phyloP scores from a whole-genome alignment of 2,888 invertebrate species.

The Mechanitis mazaeus region DNA sequence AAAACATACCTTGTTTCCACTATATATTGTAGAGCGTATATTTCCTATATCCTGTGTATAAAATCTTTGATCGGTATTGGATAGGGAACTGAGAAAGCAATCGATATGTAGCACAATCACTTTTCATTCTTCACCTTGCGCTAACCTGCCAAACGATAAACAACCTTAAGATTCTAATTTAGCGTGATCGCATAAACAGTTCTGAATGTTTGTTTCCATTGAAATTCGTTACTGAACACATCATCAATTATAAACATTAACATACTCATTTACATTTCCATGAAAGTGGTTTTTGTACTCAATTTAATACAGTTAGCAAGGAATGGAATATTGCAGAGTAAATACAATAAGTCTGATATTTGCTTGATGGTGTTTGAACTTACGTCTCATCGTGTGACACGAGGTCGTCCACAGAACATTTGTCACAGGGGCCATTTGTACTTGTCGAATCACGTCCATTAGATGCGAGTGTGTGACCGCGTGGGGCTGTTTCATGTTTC shows the following conservation, averaged over 20 bases:
- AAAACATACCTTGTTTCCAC: conserved; percentile 50
- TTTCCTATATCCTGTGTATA: conserved; percentile 48
- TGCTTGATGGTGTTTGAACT: conserved; percentile 58
- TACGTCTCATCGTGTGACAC: conserved; percentile 57
- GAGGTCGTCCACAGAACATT: conserved; percentile 72
- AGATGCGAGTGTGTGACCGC: conserved; percentile 75
- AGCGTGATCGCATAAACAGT: conserved; percentile 30
- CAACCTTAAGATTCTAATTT: conserved; percentile 41
- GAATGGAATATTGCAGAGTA: conserved; percentile 36
- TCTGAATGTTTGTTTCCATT: conserved; percentile 31
- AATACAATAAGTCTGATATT: conserved; percentile 55
- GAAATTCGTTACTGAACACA: conserved; percentile 28
- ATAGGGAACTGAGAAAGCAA: conserved; percentile 60
- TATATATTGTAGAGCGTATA: conserved; percentile 44
- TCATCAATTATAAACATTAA: conserved; percentile 38
- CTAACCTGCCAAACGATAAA: conserved; percentile 35
- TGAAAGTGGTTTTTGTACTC: conserved; percentile 31
- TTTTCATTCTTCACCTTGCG: conserved; percentile 50
- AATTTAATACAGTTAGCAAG: conserved; percentile 29
- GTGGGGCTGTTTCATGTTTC: conserved; percentile 61
- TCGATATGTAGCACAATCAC: conserved; percentile 56
- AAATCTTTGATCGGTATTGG: conserved; percentile 63
- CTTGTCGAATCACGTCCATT: conserved; percentile 78
- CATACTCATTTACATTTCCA: conserved; percentile 36
- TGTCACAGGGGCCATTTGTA: conserved; percentile 77